Conservation (phyloP, 2,888 invertebrate species). For the Penaeus monodon region DNA sequence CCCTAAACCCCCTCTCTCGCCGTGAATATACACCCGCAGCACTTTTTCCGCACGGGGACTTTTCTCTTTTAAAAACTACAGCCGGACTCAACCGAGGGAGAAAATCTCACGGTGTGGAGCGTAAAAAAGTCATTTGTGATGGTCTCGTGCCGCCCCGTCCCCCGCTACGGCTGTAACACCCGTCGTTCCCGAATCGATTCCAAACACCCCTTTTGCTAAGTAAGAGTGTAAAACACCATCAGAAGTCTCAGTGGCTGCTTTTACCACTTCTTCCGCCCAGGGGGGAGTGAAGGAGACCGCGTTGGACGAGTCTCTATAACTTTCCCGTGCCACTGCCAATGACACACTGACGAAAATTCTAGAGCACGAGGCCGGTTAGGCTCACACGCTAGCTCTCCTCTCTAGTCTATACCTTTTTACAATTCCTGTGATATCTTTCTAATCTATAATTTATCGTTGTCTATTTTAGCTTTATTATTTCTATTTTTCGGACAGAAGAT, state of each 20-base stretch:
- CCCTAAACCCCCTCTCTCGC: too few species aligned
- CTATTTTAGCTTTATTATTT: too few species aligned
- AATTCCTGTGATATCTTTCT: too few species aligned
- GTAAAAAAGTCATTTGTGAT: conserved; percentile 98
- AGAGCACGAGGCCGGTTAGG: conserved; percentile 62
- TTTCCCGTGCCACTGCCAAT: conserved; percentile 24
- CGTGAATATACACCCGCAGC: too few species aligned
- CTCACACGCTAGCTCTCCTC: conserved; percentile 40
- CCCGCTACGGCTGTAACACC: conserved; percentile 98
- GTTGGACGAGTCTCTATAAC: not conserved
- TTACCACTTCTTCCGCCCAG: too few species aligned
- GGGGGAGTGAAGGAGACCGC: too few species aligned
- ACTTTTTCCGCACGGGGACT: too few species aligned
- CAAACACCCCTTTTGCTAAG: conserved; percentile 79
- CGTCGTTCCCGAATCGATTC: conserved; percentile 98
- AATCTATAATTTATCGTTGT: too few species aligned
- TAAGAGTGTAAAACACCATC: not conserved
- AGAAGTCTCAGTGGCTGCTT: not conserved
- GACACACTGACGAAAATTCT: conserved; percentile 63
- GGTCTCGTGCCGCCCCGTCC: conserved; percentile 98
- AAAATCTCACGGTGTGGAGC: conserved; percentile 94
- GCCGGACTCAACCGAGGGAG: conserved; percentile 12
- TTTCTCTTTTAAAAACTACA: not conserved
- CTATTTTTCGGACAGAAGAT: too few species aligned
- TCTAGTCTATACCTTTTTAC: not conserved